Conservation (phyloP, 1,140 invertebrate species). For the Helicoverpa armigera region DNA sequence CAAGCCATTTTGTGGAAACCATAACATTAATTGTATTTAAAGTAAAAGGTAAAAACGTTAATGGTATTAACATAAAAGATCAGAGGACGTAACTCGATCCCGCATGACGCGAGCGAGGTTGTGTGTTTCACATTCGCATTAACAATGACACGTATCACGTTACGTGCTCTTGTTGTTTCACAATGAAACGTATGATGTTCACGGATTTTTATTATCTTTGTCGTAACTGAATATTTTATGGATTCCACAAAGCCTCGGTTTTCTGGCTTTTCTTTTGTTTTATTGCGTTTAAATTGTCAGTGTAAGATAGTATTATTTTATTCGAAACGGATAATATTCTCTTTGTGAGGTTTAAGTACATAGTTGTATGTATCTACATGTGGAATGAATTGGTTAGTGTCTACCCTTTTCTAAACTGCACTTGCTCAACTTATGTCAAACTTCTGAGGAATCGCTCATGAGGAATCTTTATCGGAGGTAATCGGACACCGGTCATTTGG, state of each 20-base stretch:
- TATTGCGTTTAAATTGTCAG: background rate
- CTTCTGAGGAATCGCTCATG: too few relatives aligned
- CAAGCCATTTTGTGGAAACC: background rate
- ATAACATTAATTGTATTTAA: constrained; percentile 15
- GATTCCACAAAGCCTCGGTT: background rate
- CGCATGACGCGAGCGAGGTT: constrained; percentile 2
- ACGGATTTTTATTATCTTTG: background rate
- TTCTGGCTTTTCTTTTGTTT: constrained; percentile 10
- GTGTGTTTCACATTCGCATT: constrained; percentile 40
- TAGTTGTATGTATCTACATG: too few relatives aligned
- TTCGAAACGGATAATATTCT: too few relatives aligned
- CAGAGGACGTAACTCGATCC: constrained; percentile 3
- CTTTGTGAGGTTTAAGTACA: too few relatives aligned
- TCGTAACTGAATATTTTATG: constrained; percentile 8
- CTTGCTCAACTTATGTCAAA: too few relatives aligned
- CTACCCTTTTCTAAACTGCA: too few relatives aligned
- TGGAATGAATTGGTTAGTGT: too few relatives aligned
- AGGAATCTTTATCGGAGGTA: background rate
- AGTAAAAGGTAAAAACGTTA: constrained; percentile 11
- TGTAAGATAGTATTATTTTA: too few relatives aligned
- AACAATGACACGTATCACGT: constrained; percentile 35
- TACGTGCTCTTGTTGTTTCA: constrained; percentile 26
- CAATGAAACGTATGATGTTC: constrained; percentile 13
- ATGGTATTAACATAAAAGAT: constrained; percentile 23
- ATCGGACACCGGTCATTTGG: too few relatives aligned